Evolutionary conservation across 1,140 invertebrate genomes (phyloP).

Genomic region (Trypoxylus dichotomus): DNA sequence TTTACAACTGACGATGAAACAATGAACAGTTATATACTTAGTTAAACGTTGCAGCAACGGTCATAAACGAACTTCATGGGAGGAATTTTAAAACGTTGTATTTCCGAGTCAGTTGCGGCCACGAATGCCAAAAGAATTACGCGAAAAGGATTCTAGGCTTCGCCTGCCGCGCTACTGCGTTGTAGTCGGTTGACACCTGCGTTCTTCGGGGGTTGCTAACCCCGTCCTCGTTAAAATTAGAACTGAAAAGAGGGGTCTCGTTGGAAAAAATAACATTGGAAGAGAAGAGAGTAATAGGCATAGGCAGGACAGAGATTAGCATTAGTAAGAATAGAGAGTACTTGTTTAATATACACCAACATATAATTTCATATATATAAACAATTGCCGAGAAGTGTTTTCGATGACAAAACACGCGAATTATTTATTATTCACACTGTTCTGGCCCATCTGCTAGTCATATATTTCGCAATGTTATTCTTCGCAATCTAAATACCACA

Average conservation of each 20-base stretch:
- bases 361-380: neutral
- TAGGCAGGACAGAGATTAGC: neutral
- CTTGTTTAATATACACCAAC: neutral
- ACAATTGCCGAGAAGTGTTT: too few species aligned
- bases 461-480: neutral
- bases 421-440: neutral
- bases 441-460: neutral
- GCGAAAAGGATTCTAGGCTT: neutral
- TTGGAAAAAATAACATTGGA: neutral
- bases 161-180: neutral
- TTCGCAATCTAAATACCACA: too few species aligned
- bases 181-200: neutral
- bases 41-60: neutral
- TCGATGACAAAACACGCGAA: neutral
- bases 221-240: neutral
- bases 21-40: neutral
- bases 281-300: neutral
- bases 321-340: neutral
- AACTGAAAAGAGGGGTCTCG: neutral
- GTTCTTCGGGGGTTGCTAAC: neutral
- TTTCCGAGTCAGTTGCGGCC: neutral
- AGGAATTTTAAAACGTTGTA: neutral
- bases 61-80: neutral
- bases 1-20: neutral
- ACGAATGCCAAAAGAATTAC: neutral